A percentile compares a stretch with the other conserved stretches of the same genome.
These are phyloP conservation scores for Epinotia nisella DNA, from an alignment of 2,888 invertebrate genomes.

Conservation along the genomic window DNA sequence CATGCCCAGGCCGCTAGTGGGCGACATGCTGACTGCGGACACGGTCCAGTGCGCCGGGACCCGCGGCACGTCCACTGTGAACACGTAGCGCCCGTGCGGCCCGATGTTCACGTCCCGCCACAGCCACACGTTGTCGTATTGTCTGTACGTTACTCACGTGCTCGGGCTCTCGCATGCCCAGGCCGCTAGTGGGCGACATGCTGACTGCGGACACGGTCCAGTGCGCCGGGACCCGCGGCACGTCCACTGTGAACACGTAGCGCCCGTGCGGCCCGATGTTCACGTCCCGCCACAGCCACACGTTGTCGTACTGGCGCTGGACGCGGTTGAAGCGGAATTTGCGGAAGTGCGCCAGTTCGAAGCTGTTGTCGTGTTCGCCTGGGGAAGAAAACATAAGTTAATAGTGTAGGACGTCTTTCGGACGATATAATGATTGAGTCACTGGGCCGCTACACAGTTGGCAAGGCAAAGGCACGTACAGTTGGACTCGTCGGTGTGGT, in stretches of 20 bases:
- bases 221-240: conserved; percentile 92
- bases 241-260: conserved; percentile 93
- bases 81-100: conserved; percentile 94
- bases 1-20: conserved; percentile 92
- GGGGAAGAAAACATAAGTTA: conserved; percentile 41
- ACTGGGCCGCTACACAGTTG: no score
- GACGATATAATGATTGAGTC: no score
- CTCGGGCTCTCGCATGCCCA: conserved; percentile 94
- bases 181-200: conserved; percentile 93
- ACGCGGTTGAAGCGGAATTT: conserved; percentile 94
- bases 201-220: conserved; percentile 98
- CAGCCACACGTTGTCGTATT: conserved; percentile 97
- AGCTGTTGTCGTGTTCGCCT: conserved; percentile 87
- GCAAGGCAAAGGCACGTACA: conserved; percentile 78
- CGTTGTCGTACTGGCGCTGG: conserved; percentile 96
- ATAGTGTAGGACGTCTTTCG: no score
- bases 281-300: conserved; percentile 97
- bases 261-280: conserved; percentile 97
- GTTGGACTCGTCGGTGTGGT: conserved; percentile 93
- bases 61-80: conserved; percentile 93
- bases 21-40: conserved; percentile 95
- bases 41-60: conserved; percentile 96
- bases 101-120: conserved; percentile 98
- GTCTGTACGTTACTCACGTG: conserved; percentile 83
- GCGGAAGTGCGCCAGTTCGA: conserved; percentile 89